Conservation (phyloP, 1,140 invertebrate genomes). For the Drosophila athabasca region DNA sequence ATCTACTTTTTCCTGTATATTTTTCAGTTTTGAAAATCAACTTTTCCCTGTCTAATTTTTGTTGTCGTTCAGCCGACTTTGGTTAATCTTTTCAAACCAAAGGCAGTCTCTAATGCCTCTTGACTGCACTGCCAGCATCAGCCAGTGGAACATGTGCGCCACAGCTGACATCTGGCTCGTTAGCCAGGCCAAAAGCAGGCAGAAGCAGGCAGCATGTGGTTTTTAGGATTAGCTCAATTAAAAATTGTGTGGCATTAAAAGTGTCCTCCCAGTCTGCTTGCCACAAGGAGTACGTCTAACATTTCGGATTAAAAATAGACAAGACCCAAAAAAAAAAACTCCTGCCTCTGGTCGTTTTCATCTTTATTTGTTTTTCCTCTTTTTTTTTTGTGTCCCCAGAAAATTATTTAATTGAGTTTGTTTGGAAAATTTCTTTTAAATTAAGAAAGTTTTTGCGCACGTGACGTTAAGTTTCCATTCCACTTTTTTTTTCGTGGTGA, state of each 20-base stretch:
- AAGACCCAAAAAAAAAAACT: conserved; percentile 13
- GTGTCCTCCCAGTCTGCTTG: conserved; percentile 46
- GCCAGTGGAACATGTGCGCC: conserved; percentile 54
- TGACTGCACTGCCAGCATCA: conserved; percentile 41
- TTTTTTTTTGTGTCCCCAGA: conserved; percentile 43
- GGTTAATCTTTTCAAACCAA: conserved; percentile 44
- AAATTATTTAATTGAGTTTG: conserved; percentile 83
- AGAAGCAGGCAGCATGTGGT: conserved; percentile 59
- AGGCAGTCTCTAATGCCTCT: conserved; percentile 56
- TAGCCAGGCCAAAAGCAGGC: conserved; percentile 41
- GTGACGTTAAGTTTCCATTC: conserved; percentile 58
- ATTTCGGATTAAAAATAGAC: conserved; percentile 37
- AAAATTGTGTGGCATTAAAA: conserved; percentile 77
- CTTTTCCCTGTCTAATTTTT: conserved; percentile 2
- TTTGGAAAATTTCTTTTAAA: conserved; percentile 82
- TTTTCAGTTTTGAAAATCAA: no score
- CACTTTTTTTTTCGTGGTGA: conserved; percentile 13
- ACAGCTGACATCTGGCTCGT: conserved; percentile 66
- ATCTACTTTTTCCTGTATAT: not conserved
- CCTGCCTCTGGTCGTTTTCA: conserved; percentile 47
- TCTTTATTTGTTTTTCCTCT: conserved; percentile 34
- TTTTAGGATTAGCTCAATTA: conserved; percentile 77
- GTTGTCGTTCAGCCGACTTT: conserved; percentile 54
- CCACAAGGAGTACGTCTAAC: conserved; percentile 17
- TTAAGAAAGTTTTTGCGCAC: conserved; percentile 74